phyloP scores from a whole-genome alignment of 1,140 invertebrate genomes.

The Phymastichus coffea region DNA sequence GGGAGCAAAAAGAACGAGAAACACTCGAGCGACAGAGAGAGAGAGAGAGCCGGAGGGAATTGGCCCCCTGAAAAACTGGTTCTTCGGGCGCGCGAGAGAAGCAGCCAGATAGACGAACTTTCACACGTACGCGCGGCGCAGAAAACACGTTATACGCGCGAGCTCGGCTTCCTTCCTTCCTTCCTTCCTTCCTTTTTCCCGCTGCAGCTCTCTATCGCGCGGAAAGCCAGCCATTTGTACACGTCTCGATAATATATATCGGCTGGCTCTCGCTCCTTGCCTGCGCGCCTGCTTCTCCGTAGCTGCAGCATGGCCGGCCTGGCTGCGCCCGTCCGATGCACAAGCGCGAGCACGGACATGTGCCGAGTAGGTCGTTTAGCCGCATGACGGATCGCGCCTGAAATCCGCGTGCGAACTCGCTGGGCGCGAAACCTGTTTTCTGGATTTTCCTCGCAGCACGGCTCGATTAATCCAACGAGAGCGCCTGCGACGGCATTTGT shows the following conservation, averaged over 20 bases:
- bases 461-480: conserved; percentile 22
- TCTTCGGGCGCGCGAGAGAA: conserved; percentile 30
- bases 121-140: neutral
- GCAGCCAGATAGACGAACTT: conserved; percentile 1
- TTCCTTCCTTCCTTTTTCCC: conserved; percentile 7
- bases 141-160: conserved; percentile 16
- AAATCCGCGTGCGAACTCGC: conserved; percentile 27
- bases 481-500: conserved; percentile 7
- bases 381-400: conserved; percentile 22
- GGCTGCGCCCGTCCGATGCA: too few relatives aligned
- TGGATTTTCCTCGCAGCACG: conserved; percentile 23
- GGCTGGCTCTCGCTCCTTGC: conserved; percentile 39
- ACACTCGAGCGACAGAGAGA: conserved; percentile 12
- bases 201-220: conserved; percentile 5
- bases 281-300: too few relatives aligned
- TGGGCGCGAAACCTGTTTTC: conserved; percentile 21
- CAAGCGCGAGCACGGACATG: conserved; percentile 1
- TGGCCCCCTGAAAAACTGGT: conserved; percentile 48
- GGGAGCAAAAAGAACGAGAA: conserved; percentile 19
- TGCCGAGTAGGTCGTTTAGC: conserved; percentile 14
- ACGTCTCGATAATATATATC: conserved; percentile 50
- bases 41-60: conserved; percentile 25
- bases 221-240: conserved; percentile 36
- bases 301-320: too few relatives aligned
- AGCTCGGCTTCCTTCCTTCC: too few relatives aligned